Evolutionary conservation across 1,140 invertebrate species (phyloP), one percentile per base, ranked within the genome.

Genomic region (Lepidurus packardi): DNA sequence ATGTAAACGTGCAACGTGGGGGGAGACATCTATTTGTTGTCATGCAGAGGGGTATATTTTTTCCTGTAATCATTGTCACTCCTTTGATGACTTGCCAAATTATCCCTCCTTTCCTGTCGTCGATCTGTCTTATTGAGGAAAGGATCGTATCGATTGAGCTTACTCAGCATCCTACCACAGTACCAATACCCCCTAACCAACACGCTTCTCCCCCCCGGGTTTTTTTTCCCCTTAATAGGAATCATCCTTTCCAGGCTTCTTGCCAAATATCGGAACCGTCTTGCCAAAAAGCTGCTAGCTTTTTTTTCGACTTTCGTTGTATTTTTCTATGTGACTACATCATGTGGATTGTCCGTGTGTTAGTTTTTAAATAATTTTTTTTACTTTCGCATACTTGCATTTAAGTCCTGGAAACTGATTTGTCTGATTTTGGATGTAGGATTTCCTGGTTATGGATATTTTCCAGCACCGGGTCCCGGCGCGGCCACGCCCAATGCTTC

Each of bases 361-460:
- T 13, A 21, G 21, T 7, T 65, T 65, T 65, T 65, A n/a, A n/a
- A n/a, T 65, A 0, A 7, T 21, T 7, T 65, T 65, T 13, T 13
- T 10, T 9, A 16, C 10, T 1, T 7, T 65, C 7, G 13, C 21
- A 21, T 16, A 65, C 21, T 13, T 65, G 53, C 53, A 7, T 65
- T 16, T n/a, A 34, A 34, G 3, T 21, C 0, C 53, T n/a, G 53
- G 53, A 65, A 65, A 65, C 53, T 65, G 53, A 65, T 65, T 65
- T 13, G 53, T 65, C 21, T 65, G 16, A 65, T 16, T 65, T 65
- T 65, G 53, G 21, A 65, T 65, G 53, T 65, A 65, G 53, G 53
- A 65, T 65, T 65, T 65, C 53, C 53, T 65, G 53, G 53, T 65
- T 65, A 65, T 65, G 53, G 53, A 65, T 65, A 65, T 65, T 65